Base-by-base conservation (phyloP, 2,113 vertebrate genomes). In the Campylorhamphus procurvoides region DNA sequence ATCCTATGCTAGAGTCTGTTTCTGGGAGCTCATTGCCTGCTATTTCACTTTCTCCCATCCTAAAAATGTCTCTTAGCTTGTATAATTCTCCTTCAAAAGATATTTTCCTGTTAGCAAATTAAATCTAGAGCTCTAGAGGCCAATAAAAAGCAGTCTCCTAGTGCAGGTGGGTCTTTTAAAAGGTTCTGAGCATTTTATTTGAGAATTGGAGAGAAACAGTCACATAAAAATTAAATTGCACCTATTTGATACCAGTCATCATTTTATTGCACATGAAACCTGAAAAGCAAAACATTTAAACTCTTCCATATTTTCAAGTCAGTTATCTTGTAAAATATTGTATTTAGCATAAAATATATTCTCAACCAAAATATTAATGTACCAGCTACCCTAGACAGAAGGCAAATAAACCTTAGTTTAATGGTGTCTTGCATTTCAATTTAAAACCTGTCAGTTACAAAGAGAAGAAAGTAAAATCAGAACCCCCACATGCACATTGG, bases 161-260 rank as follows among this genome's bases (percentile, higher is more conserved):
- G 63, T 62, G 75, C 89, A 96, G 81, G 91, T 93, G 89, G 71
- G 84, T 67, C 89, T 95, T 96, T 94, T 66, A 96, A 95, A 95
- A 91, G 91, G 87, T 90, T 75, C 87, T 83, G 84, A 96, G 84
- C 50, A 79, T 87, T 97, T 96, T 93, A 96, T 95, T 94, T 96
- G 94, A 87, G 87, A 96, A 90, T 59, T 69, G 77, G 81, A 93
- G 91, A 96, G 78, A 77, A 93, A 79, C 25, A 94, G 78, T 94
- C 89, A 76, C 71, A 91, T 96, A 96, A 96, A 95, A 96, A 91
- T 88, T 83, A 96, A 94, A 96, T 91, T 76, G 80, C 71, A 66
- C 59, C 67, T 69, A 66, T 83, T 96, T 96, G 91, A 95, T 90
- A 96, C 87, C 53, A 95, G 84, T 92, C 93, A 94, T 94, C 84